phyloP scores from a whole-genome alignment of 2,113 vertebrate genomes.

The Telmatochromis sp. region DNA sequence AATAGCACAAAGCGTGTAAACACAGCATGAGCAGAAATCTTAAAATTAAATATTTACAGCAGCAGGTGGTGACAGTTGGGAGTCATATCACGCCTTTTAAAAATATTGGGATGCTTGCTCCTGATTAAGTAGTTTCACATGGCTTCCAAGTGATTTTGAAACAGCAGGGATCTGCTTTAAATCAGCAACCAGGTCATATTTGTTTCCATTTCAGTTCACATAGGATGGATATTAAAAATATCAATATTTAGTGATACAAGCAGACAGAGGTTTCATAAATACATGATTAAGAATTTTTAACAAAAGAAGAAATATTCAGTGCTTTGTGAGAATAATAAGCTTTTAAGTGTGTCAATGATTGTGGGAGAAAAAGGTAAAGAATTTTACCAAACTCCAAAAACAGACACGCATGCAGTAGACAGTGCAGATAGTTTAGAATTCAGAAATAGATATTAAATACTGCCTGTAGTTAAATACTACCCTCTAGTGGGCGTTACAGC shows the following conservation, averaged over 20 bases:
- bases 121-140: background rate
- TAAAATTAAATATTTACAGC: background rate
- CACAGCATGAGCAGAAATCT: background rate
- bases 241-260: background rate
- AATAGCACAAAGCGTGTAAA: background rate
- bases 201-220: background rate
- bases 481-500: constrained; percentile 58
- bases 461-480: constrained; percentile 61
- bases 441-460: background rate
- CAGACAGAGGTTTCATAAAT: background rate
- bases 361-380: background rate
- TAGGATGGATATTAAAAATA: background rate
- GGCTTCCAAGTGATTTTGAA: background rate
- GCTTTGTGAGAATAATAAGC: background rate
- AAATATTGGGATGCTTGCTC: background rate
- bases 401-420: background rate
- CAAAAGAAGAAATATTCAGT: background rate
- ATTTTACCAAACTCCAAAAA: background rate
- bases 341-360: background rate
- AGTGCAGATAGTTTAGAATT: background rate
- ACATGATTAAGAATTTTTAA: background rate
- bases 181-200: background rate
- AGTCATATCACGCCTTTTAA: background rate
- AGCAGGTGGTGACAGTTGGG: background rate
- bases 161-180: background rate